Base-by-base conservation (phyloP, 2,888 invertebrate genomes). In the Cheilosia scutellata region DNA sequence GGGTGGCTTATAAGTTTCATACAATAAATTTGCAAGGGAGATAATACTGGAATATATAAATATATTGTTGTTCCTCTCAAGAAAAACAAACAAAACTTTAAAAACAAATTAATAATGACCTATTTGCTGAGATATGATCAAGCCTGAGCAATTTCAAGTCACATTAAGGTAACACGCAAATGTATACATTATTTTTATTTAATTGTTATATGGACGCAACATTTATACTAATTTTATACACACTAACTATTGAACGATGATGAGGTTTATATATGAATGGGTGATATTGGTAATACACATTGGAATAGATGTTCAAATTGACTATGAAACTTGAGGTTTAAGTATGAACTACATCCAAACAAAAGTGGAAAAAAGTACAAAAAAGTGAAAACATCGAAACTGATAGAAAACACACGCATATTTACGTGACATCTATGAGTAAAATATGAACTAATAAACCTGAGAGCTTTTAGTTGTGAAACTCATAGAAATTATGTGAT, bases 121-220 rank as follows among this genome's bases (percentile, higher is more conserved):
- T 37, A 5, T 76, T 76, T 66, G 49, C 66, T 76, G 76, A 62
- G 16, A 58, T 33, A 76, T 66, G 76, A 76, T 76, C 76, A 76
- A 58, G 66, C 66, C 66, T 66, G 66, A 66, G 76, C 58, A 66
- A 31, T 20, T 74, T 76, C 20, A 66, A 58, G 76, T 57, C 65
- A 57, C 65, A 57, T 63, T 57, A 6, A 47, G 47, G 13, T 44
- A 5, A 53, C 25, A 27, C 53, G 44, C 49, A 49, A 53, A 29
- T 7, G 40, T 29, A 53, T 53, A 40, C 53, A 16, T 29, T 51
- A n/a, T n/a, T n/a, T n/a, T n/a, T n/a, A n/a, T n/a, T n/a, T n/a
- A 51, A 40, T 40, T 53, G 6, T 33, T 27, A 40, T 58, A 9
- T 47, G 58, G 58, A 60, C 58, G 58, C 58, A 58, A 55, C 16